Evolutionary conservation across 1,140 invertebrate species (phyloP).

Genomic region (Coenobita brevimanus): DNA sequence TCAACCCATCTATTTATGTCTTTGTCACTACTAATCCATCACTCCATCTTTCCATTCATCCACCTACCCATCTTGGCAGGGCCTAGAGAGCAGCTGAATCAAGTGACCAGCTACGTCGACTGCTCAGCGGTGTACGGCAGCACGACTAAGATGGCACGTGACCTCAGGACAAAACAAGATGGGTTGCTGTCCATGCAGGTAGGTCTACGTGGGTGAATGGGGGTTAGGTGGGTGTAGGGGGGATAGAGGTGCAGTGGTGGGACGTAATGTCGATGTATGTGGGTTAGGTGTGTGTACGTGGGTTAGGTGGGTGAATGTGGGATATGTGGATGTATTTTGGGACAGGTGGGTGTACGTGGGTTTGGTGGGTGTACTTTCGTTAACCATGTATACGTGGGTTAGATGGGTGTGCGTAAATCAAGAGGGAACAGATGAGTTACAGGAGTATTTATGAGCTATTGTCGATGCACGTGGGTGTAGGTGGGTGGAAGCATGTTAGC

Average conservation of each 20-base stretch:
- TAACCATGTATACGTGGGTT: too few species aligned
- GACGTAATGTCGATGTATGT: too few species aligned
- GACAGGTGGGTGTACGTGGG: background rate
- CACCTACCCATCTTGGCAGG: slow-evolving; percentile 78
- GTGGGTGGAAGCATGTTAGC: too few species aligned
- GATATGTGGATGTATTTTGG: background rate
- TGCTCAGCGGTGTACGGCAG: slow-evolving; percentile 93
- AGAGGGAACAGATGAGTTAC: too few species aligned
- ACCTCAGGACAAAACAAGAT: slow-evolving; percentile 81
- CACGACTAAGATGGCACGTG: slow-evolving; percentile 82
- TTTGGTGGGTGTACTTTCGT: background rate
- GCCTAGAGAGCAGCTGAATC: slow-evolving; percentile 84
- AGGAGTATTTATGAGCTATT: too few species aligned
- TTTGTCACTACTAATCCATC: too few species aligned
- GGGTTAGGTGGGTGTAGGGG: background rate
- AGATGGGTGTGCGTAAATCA: too few species aligned
- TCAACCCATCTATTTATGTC: too few species aligned
- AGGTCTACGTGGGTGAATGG: background rate
- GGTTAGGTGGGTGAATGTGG: background rate
- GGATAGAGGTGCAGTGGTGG: too few species aligned
- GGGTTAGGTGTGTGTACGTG: background rate
- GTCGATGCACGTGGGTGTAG: too few species aligned
- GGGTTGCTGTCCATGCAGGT: slow-evolving; percentile 73
- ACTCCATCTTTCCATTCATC: too few species aligned
- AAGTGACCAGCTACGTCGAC: slow-evolving; percentile 91